Evolutionary conservation across 2,113 vertebrate species (phyloP), one percentile per base, ranked within the genome.

Genomic region (Brachypteracias leptosomus): DNA sequence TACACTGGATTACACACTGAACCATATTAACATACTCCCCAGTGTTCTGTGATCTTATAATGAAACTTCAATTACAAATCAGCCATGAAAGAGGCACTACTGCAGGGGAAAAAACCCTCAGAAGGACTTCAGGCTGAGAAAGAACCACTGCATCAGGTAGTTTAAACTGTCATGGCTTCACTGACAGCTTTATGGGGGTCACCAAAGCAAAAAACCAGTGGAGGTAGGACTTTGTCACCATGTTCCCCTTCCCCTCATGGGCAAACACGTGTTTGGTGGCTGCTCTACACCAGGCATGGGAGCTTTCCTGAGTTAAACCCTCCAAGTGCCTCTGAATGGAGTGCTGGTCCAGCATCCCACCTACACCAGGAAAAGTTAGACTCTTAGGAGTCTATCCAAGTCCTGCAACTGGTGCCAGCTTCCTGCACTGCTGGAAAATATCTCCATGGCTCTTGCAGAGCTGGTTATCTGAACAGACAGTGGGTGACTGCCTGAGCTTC

Each of bases 21-120:
- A 94, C 74, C 35, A 15, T 14, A 96, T 95, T 96, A 96, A 85
- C 81, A 91, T 90, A 96, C 76, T 86, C 89, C 93, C 96, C 78
- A 57, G 89, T 88, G 93, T 52, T 95, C 72, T 89, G 87, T 89
- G 93, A 96, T 89, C 91, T 91, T 80, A 58, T 76, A 95, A 97
- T 91, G 89, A 85, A 94, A 80, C 74, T 88, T 55, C 71, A 80
- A 73, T 68, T 85, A 79, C 78, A 93, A 93, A 88, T 73, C 93
- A 91, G 44, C 89, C 91, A 77, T 88, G 91, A 88, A 95, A 94
- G 84, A 87, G 88, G 90, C 1, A n/a, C 26, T 44, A 8, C 16
- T 79, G 77, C 47, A 38, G 33, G 73, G 24, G 3, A 1, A 68
- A 85, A 63, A 4, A 9, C 0, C 25, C 40, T 78, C 6, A 4